A percentile compares a stretch with the other conserved stretches of the same genome.
Evolutionary conservation across 2,888 invertebrate genomes (phyloP).

Genomic region (Phrixothrix hirtus): DNA sequence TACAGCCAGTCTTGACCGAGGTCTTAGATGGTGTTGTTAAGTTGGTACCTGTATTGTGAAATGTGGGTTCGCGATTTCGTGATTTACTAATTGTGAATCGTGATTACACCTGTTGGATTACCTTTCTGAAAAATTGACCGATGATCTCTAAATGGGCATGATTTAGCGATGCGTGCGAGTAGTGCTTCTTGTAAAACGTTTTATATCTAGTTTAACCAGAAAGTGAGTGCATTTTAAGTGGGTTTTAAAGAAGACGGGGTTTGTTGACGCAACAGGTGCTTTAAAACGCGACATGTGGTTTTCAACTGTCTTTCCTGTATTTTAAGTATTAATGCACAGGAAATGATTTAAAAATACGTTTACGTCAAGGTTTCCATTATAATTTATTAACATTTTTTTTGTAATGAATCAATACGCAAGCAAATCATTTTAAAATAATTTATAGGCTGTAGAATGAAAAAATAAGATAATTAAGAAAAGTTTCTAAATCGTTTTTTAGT

Average conservation of each 20-base stretch:
- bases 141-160: conserved; percentile 7
- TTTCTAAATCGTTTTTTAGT: too few relatives aligned
- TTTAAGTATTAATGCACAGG: not conserved
- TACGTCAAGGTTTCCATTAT: too few relatives aligned
- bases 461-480: too few relatives aligned
- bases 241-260: conserved; percentile 17
- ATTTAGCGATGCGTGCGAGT: conserved; percentile 4
- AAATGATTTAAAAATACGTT: conserved; percentile 3
- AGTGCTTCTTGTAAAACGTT: not conserved
- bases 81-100: conserved; percentile 16
- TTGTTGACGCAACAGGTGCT: conserved; percentile 26
- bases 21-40: conserved; percentile 29
- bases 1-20: conserved; percentile 46
- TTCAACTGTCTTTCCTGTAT: conserved; percentile 2
- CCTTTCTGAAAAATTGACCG: conserved; percentile 4
- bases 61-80: conserved; percentile 14
- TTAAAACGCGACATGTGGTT: conserved; percentile 27
- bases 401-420: too few relatives aligned
- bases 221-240: conserved; percentile 16
- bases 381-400: too few relatives aligned
- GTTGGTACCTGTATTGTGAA: conserved; percentile 18
- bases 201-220: conserved; percentile 2
- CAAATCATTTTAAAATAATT: too few relatives aligned
- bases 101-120: conserved; percentile 17
- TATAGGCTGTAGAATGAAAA: too few relatives aligned